phyloP scores from a whole-genome alignment of 2,888 invertebrate species.

The Caenorhabditis sp. region DNA sequence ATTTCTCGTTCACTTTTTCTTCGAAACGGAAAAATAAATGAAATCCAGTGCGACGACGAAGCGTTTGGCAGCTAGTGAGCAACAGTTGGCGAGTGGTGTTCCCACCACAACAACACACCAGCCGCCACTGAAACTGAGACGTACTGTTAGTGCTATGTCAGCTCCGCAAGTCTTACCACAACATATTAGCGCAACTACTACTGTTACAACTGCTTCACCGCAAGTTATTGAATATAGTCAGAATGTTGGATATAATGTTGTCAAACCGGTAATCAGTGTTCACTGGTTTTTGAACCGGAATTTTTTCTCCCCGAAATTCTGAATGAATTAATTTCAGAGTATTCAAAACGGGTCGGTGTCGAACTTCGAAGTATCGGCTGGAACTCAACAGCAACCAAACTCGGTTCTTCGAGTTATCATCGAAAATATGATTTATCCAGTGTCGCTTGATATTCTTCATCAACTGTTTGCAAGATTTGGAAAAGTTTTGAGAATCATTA shows the following conservation, averaged over 20 bases:
- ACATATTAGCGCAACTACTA: background rate
- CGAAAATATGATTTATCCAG: slow-evolving; percentile 97
- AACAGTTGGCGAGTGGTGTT: slow-evolving; percentile 37
- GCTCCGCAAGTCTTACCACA: slow-evolving; percentile 30
- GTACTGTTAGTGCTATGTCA: slow-evolving; percentile 8
- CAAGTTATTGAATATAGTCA: slow-evolving; percentile 7
- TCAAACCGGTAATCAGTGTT: no score
- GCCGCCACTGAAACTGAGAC: background rate
- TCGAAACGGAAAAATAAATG: slow-evolving; percentile 1
- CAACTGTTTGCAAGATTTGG: slow-evolving; percentile 97
- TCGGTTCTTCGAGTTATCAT: slow-evolving; percentile 95
- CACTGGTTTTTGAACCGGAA: no score
- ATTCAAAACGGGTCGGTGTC: slow-evolving; percentile 49
- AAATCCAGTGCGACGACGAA: slow-evolving; percentile 39
- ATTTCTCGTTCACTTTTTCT: slow-evolving; percentile 1
- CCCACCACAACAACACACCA: slow-evolving; percentile 10
- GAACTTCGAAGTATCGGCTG: slow-evolving; percentile 79
- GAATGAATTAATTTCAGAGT: slow-evolving; percentile 14
- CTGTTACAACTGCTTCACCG: slow-evolving; percentile 7
- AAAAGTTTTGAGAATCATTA: slow-evolving; percentile 98
- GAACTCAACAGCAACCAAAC: slow-evolving; percentile 75
- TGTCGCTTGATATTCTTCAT: slow-evolving; percentile 91
- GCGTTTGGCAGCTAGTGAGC: slow-evolving; percentile 40
- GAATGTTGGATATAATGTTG: background rate
- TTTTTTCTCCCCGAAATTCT: no score